Conservation (phyloP, 37 sponge, comb jelly and placozoan genomes). For the Crambe crambe region DNA sequence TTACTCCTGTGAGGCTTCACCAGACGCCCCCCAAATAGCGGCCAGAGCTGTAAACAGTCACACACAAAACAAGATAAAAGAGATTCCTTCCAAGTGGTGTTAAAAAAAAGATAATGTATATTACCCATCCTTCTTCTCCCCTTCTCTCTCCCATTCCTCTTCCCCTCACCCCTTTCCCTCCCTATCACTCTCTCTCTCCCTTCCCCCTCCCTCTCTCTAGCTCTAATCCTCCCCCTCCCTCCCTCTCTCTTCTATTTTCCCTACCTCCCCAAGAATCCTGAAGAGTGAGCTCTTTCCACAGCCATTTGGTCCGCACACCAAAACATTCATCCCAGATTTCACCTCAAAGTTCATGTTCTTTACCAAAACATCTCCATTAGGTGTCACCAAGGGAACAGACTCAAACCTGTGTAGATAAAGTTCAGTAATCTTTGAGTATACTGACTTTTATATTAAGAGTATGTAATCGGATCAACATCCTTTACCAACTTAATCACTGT, state of each 20-base stretch:
- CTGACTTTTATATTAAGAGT: too few relatives aligned
- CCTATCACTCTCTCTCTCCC: too few relatives aligned
- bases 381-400: conserved; percentile 90
- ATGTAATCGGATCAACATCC: too few relatives aligned
- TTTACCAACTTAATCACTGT: too few relatives aligned
- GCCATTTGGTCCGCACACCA: conserved; percentile 96
- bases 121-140: too few relatives aligned
- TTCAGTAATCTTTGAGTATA: background rate
- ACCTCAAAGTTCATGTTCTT: conserved; percentile 87
- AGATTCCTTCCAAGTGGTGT: too few relatives aligned
- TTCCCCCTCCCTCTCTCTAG: too few relatives aligned
- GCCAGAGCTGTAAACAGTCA: conserved; percentile 76
- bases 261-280: conserved; percentile 88
- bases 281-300: conserved; percentile 98
- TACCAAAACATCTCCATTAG: conserved; percentile 91
- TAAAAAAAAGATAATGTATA: background rate
- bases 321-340: conserved; percentile 89
- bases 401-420: conserved; percentile 68
- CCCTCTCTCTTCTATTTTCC: too few relatives aligned
- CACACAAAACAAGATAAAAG: background rate
- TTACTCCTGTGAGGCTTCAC: conserved; percentile 79
- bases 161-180: too few relatives aligned
- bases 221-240: too few relatives aligned
- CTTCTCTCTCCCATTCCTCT: too few relatives aligned
- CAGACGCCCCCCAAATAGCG: conserved; percentile 90